Evolutionary conservation across 2,888 invertebrate genomes (phyloP).

Genomic region (Lypha dubia): DNA sequence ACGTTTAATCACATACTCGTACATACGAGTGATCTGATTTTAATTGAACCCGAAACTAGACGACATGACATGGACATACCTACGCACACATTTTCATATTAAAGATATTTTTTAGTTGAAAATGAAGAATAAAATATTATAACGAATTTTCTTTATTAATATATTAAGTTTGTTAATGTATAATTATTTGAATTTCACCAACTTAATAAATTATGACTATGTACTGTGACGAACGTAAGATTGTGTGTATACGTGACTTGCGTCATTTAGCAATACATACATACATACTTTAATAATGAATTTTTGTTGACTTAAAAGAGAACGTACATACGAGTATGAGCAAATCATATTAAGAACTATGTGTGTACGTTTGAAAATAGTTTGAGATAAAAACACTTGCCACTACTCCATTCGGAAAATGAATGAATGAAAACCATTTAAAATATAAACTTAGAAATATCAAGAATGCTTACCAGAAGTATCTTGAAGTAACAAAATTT

Average conservation of each 20-base stretch:
- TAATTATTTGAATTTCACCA: constrained; percentile 19
- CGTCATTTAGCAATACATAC: constrained; percentile 34
- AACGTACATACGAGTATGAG: neutral
- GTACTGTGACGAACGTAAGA: neutral
- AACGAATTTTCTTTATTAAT: neutral
- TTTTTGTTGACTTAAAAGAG: constrained; percentile 31
- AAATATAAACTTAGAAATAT: constrained; percentile 37
- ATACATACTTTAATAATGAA: constrained; percentile 14
- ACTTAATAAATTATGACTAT: constrained; percentile 16
- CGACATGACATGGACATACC: too few relatives aligned
- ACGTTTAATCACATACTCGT: too few relatives aligned
- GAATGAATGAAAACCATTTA: constrained; percentile 6
- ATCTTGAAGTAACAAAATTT: constrained; percentile 75
- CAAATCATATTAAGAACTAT: neutral
- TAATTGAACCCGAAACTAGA: neutral
- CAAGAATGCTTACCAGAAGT: constrained; percentile 78
- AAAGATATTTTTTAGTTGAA: neutral
- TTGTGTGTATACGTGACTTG: constrained; percentile 62
- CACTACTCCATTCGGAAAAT: neutral
- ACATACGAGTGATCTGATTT: too few relatives aligned
- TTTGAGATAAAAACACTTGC: too few relatives aligned
- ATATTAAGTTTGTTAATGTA: neutral
- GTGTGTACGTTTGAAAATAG: too few relatives aligned
- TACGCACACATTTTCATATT: neutral
- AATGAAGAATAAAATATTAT: neutral